Evolutionary conservation across 2,888 invertebrate species (phyloP), one percentile per base, ranked within the genome.

Genomic region (Aethes cnicana): DNA sequence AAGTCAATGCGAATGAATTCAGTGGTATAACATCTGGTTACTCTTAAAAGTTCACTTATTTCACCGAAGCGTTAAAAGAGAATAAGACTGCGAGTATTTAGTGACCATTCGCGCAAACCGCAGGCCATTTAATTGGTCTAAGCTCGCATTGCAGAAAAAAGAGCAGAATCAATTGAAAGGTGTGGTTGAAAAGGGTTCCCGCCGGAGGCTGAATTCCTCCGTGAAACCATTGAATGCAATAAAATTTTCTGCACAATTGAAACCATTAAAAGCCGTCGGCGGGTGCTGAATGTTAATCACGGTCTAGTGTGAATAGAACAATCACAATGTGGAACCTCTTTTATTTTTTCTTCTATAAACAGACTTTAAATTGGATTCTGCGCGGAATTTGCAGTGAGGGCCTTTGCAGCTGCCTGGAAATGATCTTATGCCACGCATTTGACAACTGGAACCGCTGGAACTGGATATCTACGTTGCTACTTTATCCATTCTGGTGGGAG

Each of bases 241-340:
- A 86, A 84, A 86, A 87, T 84, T 84, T 86, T 86, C 87, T 80
- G 77, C 82, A 84, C 85, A 85, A 86, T 87, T 84, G 85, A 82
- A 83, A 79, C 84, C 84, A 84, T 86, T 87, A 81, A 81, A 81
- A 77, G 78, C 71, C 79, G 77, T 72, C 72, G 68, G 71, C 72
- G 74, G 54, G 64, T 60, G 69, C 66, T 78, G 84, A 85, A 84
- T 86, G 82, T 84, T 85, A 84, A 85, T 86, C 84, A 75, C 77
- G 65, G 60, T 68, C 76, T 79, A 73, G 79, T 81, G 79, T 85
- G 84, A 84, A 85, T 81, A 73, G 83, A 81, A 86, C 83, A 83
- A 83, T 85, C 79, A 79, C 77, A 79, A 72, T 74, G 81, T 77
- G 77, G 77, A 64, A 69, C 67, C 64, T 64, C 69, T 66, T 72